Percentiles rank a stretch among this genome's conserved stretches.
phyloP scores from a whole-genome alignment of 2,888 invertebrate species.

The Euproctis similis region DNA sequence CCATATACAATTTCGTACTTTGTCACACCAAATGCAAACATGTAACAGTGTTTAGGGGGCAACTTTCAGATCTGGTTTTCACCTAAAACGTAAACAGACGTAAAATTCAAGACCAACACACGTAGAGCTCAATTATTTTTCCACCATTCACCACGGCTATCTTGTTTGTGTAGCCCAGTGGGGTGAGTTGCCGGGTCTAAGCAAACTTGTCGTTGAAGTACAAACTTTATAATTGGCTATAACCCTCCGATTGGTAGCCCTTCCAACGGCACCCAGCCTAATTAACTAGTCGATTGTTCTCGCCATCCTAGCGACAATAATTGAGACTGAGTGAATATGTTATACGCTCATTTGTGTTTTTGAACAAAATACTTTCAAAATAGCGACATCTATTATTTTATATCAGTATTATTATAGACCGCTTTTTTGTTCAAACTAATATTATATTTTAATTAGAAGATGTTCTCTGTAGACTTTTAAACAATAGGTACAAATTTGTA shows the following conservation, averaged over 20 bases:
- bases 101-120: conserved; percentile 26
- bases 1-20: conserved; percentile 33
- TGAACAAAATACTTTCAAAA: too few relatives aligned
- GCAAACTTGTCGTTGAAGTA: conserved; percentile 32
- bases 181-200: conserved; percentile 21
- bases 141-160: conserved; percentile 4
- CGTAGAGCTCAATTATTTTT: conserved; percentile 26
- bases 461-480: too few relatives aligned
- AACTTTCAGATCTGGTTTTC: conserved; percentile 61
- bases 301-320: conserved; percentile 25
- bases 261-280: conserved; percentile 37
- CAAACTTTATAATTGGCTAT: conserved; percentile 71
- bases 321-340: conserved; percentile 14
- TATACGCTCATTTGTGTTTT: too few relatives aligned
- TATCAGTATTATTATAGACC: conserved; percentile 1
- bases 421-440: too few relatives aligned
- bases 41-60: conserved; percentile 47
- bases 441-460: too few relatives aligned
- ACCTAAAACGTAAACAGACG: conserved; percentile 53
- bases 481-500: too few relatives aligned
- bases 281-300: conserved; percentile 56
- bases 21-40: conserved; percentile 33
- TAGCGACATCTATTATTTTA: conserved; percentile 14
- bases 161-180: conserved; percentile 4
- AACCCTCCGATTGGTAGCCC: conserved; percentile 53